These are phyloP conservation scores for Tribolium freemani DNA, from an alignment of 2,888 invertebrate species.

Conservation along the genomic window DNA sequence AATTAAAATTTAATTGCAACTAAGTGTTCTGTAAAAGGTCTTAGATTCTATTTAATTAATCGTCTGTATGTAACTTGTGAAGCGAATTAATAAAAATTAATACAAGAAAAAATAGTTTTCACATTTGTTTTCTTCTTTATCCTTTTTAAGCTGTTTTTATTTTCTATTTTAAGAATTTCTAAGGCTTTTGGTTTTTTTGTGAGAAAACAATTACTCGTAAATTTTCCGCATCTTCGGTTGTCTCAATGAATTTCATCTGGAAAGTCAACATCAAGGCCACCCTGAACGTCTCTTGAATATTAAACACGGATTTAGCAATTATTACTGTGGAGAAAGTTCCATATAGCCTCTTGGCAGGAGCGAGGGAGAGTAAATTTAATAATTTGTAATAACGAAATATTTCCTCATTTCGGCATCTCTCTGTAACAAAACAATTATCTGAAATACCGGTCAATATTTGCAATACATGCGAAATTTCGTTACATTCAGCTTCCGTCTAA, in stretches of 20 bases:
- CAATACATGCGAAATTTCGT: slow-evolving; percentile 19
- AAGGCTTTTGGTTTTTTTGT: neutral
- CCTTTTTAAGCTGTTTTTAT: neutral
- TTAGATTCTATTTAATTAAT: no score
- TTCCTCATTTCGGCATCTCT: slow-evolving; percentile 13
- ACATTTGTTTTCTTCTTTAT: no score
- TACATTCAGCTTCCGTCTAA: slow-evolving; percentile 31
- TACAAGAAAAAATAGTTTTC: no score
- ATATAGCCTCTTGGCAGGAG: neutral
- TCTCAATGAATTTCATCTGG: slow-evolving; percentile 12
- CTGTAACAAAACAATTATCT: slow-evolving; percentile 11
- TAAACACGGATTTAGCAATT: slow-evolving; percentile 31
- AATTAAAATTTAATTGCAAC: no score
- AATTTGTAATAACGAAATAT: slow-evolving; percentile 9
- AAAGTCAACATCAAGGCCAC: slow-evolving; percentile 12
- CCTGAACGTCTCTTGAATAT: slow-evolving; percentile 20
- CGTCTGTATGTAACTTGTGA: no score
- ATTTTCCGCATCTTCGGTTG: neutral
- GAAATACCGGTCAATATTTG: slow-evolving; percentile 30
- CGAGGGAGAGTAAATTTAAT: slow-evolving; percentile 11
- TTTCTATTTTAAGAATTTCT: no score
- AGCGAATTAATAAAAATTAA: no score
- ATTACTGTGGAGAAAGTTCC: slow-evolving; percentile 11
- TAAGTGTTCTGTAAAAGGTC: no score
- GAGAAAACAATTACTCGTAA: slow-evolving; percentile 16